These are phyloP conservation scores for Gymnosoma rotundatum DNA, from an alignment of 2,888 invertebrate genomes.

Conservation along the genomic window DNA sequence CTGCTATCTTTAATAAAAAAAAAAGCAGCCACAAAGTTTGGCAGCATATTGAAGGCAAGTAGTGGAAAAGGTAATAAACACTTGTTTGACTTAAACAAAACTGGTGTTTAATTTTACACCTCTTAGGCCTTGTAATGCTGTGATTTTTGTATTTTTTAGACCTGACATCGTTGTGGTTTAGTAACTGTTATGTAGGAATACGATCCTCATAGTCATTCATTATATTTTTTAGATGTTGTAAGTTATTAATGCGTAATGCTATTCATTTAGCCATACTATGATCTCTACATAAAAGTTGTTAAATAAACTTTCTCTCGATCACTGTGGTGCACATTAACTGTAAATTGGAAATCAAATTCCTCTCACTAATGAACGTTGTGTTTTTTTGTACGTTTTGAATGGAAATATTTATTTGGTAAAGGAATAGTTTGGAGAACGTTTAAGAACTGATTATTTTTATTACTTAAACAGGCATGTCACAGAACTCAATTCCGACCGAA, in stretches of 20 bases:
- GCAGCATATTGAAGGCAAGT: background rate
- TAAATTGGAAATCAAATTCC: too few relatives aligned
- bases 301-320: too few relatives aligned
- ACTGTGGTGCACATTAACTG: too few relatives aligned
- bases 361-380: too few relatives aligned
- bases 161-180: conserved; percentile 55
- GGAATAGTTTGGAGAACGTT: too few relatives aligned
- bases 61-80: background rate
- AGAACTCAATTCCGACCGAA: too few relatives aligned
- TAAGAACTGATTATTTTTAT: too few relatives aligned
- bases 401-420: too few relatives aligned
- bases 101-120: background rate
- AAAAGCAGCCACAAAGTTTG: background rate
- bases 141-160: conserved; percentile 15
- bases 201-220: conserved; percentile 45
- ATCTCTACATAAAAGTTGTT: too few relatives aligned
- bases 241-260: conserved; percentile 61
- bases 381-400: too few relatives aligned
- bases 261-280: conserved; percentile 55
- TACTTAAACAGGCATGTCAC: too few relatives aligned
- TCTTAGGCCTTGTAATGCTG: background rate
- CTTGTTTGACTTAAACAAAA: background rate
- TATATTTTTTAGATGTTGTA: conserved; percentile 50
- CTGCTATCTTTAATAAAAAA: conserved; percentile 13
- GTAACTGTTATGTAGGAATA: conserved; percentile 34